These are phyloP conservation scores for Polypedilum pembai DNA, from an alignment of 1,140 invertebrate species.

Conservation along the genomic window DNA sequence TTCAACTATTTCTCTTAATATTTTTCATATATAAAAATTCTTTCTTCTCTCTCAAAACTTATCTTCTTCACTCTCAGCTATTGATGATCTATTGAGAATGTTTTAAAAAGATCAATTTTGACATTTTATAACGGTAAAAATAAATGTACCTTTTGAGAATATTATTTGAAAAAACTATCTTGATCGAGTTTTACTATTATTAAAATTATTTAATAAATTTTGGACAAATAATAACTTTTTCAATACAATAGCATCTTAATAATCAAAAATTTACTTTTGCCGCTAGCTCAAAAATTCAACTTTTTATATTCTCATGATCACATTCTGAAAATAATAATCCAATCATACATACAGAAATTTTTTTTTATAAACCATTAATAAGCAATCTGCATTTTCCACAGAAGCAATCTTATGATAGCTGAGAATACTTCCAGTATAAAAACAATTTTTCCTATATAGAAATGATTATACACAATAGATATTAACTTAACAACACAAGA, in stretches of 20 bases:
- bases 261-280: neutral
- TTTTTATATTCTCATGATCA: no score
- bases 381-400: slow-evolving; percentile 25
- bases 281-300: neutral
- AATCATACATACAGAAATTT: neutral
- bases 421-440: slow-evolving; percentile 26
- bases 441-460: slow-evolving; percentile 35
- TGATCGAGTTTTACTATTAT: no score
- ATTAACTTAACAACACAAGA: no score
- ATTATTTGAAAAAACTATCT: no score
- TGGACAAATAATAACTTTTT: neutral
- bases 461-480: no score
- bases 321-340: neutral
- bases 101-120: no score
- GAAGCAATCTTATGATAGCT: slow-evolving; percentile 25
- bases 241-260: neutral
- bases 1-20: neutral
- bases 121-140: no score
- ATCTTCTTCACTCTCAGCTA: neutral
- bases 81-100: no score
- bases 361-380: slow-evolving; percentile 14
- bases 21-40: neutral
- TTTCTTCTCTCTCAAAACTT: neutral
- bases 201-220: no score
- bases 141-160: no score